Evolutionary conservation across 2,888 invertebrate species (phyloP).

Genomic region (Chironomus riparius): DNA sequence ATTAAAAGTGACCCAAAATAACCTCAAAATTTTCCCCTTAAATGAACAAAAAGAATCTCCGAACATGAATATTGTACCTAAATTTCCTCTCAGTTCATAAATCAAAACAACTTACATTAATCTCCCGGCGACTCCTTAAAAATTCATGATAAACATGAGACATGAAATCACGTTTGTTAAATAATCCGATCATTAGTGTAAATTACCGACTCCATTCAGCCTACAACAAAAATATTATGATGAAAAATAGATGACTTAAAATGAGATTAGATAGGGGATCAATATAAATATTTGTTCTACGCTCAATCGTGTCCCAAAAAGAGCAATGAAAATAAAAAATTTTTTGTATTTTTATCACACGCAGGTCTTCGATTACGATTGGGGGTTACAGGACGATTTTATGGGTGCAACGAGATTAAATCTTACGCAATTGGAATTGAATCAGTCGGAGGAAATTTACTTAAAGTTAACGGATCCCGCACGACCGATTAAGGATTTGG

Average conservation of each 20-base stretch:
- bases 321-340: not conserved
- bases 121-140: no score
- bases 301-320: slow-evolving; percentile 28
- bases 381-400: slow-evolving; percentile 94
- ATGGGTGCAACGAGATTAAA: slow-evolving; percentile 89
- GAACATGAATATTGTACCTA: no score
- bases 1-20: no score
- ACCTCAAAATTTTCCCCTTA: no score
- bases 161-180: not conserved
- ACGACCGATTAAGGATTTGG: slow-evolving; percentile 58
- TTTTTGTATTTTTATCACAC: slow-evolving; percentile 33
- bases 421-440: slow-evolving; percentile 71
- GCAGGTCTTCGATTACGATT: slow-evolving; percentile 90
- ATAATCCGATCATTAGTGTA: slow-evolving; percentile 1
- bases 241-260: no score
- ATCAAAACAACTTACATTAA: not conserved
- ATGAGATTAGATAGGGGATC: no score
- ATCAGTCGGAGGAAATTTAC: slow-evolving; percentile 63
- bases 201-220: not conserved
- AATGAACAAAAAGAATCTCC: no score
- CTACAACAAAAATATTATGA: no score
- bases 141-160: not conserved
- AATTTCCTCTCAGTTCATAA: no score
- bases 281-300: no score
- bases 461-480: slow-evolving; percentile 71